These are phyloP conservation scores for Tolypeutes matacus DNA, from an alignment of 2,797 vertebrate genomes.

Conservation along the genomic window DNA sequence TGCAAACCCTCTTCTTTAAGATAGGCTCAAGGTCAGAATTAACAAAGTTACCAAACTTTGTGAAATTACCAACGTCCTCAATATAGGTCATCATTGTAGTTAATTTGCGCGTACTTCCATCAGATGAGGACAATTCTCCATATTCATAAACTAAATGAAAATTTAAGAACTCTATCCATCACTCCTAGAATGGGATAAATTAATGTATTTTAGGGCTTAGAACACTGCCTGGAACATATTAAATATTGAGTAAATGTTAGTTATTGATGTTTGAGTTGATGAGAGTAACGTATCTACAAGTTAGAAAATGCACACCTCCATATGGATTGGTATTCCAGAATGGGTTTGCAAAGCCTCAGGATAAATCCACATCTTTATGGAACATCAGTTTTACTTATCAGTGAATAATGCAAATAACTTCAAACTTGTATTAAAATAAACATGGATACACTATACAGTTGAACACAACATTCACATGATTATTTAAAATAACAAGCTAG, in stretches of 20 bases:
- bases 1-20: neutral
- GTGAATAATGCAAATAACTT: constrained; percentile 17
- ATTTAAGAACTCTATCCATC: neutral
- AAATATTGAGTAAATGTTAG: neutral
- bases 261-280: neutral
- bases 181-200: neutral
- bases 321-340: neutral
- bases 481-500: neutral
- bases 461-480: neutral
- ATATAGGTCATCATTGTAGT: neutral
- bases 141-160: constrained; percentile 14
- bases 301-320: neutral
- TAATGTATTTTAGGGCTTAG: neutral
- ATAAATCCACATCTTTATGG: neutral
- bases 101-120: neutral
- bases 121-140: neutral
- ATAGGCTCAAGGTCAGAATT: neutral
- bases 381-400: neutral
- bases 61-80: neutral
- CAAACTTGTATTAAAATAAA: neutral
- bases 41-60: neutral
- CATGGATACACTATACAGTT: neutral
- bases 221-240: neutral
- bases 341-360: neutral
- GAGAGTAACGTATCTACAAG: neutral